Evolutionary conservation across 2,113 vertebrate genomes (phyloP).

Genomic region (Collichthys lucidus): DNA sequence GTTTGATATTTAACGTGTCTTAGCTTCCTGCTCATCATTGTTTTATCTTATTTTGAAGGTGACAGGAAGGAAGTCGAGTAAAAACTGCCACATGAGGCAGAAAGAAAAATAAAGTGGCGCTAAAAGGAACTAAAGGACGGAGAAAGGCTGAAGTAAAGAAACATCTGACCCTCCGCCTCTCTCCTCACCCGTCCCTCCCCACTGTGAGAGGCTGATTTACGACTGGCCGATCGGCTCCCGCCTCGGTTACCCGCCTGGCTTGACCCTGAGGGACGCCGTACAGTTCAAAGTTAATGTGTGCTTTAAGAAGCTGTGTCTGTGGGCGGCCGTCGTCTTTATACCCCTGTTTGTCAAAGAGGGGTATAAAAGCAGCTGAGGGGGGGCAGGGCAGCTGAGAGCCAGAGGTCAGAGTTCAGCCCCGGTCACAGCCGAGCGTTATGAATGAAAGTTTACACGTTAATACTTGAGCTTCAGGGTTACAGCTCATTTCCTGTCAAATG

Average conservation of each 20-base stretch:
- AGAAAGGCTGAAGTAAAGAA: neutral
- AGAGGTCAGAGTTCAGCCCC: constrained; percentile 27
- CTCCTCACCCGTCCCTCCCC: neutral
- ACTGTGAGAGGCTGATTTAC: constrained; percentile 19
- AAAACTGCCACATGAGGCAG: too few species aligned
- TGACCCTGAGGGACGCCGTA: neutral
- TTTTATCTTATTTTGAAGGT: too few species aligned
- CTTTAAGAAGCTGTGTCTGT: neutral
- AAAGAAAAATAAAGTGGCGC: too few species aligned
- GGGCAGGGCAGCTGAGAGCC: neutral
- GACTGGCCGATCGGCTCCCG: too few species aligned
- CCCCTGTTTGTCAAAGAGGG: neutral
- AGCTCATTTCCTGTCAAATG: neutral
- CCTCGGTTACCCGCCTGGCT: neutral
- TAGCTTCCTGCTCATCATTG: too few species aligned
- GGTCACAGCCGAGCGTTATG: neutral
- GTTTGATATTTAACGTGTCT: too few species aligned
- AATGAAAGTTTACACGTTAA: constrained; percentile 24
- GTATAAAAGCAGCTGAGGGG: constrained; percentile 2
- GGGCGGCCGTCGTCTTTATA: neutral
- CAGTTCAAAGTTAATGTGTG: constrained; percentile 8
- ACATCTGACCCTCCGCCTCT: neutral
- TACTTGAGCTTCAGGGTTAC: neutral
- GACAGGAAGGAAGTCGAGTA: too few species aligned
- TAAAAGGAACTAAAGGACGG: too few species aligned